A percentile compares a stretch with the other conserved stretches of the same genome.
Evolutionary conservation across 2,113 vertebrate genomes (phyloP).

Genomic region (Collichthys lucidus): DNA sequence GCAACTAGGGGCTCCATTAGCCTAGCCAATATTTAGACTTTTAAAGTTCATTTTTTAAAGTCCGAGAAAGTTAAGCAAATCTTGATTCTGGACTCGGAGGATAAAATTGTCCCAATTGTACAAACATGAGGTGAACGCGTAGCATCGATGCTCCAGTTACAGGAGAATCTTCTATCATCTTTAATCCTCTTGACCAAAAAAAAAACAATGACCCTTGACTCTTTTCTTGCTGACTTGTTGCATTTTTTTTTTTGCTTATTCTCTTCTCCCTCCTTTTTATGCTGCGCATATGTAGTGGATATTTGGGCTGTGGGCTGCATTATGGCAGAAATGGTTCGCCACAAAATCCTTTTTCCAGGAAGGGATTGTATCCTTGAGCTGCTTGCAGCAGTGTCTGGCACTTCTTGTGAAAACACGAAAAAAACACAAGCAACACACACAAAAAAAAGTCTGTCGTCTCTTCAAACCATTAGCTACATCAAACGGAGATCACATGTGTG

Average conservation of each 20-base stretch:
- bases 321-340: conserved; percentile 95
- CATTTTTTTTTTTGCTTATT: conserved; percentile 79
- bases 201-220: conserved; percentile 25
- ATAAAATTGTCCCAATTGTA: neutral
- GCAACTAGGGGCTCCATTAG: neutral
- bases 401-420: conserved; percentile 37
- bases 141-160: neutral
- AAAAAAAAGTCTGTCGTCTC: conserved; percentile 13
- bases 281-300: conserved; percentile 96
- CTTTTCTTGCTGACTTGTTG: conserved; percentile 87
- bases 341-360: conserved; percentile 91
- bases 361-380: conserved; percentile 91
- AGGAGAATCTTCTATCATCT: neutral
- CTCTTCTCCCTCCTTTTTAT: conserved; percentile 87
- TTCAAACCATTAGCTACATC: conserved; percentile 7
- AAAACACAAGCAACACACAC: conserved; percentile 10
- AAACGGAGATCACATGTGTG: conserved; percentile 16
- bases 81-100: neutral
- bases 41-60: neutral
- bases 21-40: neutral
- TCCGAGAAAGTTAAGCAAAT: neutral
- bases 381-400: conserved; percentile 75
- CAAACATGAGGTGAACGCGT: neutral
- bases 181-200: conserved; percentile 34
- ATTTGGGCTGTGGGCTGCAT: conserved; percentile 99